Evolutionary conservation across 2,797 vertebrate genomes (phyloP).

Genomic region (Hypotaenidia okinawae): DNA sequence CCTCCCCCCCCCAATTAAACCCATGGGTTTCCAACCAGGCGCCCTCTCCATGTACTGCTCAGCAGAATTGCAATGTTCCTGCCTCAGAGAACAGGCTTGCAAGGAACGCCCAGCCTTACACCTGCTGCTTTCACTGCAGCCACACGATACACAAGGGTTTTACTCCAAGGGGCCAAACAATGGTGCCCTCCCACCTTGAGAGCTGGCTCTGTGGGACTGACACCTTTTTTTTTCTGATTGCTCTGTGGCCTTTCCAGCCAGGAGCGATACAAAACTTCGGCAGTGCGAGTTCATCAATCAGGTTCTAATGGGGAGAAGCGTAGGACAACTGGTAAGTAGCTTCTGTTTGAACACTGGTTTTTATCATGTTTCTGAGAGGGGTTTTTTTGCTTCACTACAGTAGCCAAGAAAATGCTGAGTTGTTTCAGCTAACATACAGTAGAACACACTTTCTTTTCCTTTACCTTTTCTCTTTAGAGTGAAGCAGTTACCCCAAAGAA

Average conservation of each 20-base stretch:
- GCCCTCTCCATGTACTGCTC: background rate
- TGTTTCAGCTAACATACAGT: background rate
- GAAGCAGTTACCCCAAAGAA: background rate
- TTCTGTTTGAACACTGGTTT: background rate
- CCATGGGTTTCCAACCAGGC: background rate
- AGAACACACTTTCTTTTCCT: background rate
- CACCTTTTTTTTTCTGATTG: background rate
- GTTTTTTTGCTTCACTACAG: background rate
- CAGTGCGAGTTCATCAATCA: background rate
- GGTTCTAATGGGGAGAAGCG: accelerated
- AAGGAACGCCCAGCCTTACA: background rate
- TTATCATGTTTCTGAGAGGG: background rate
- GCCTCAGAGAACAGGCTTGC: background rate
- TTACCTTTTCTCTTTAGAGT: background rate
- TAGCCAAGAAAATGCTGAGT: background rate
- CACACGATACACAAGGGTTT: accelerated
- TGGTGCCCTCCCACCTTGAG: background rate
- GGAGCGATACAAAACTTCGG: accelerated
- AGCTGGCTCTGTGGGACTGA: background rate
- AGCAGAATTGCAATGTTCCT: background rate
- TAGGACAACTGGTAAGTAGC: accelerated
- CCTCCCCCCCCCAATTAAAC: background rate
- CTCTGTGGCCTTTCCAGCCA: background rate
- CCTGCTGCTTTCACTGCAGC: background rate
- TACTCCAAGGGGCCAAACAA: accelerated